phyloP scores from a whole-genome alignment of 2,113 vertebrate species.

The Chloroceryle aenea region DNA sequence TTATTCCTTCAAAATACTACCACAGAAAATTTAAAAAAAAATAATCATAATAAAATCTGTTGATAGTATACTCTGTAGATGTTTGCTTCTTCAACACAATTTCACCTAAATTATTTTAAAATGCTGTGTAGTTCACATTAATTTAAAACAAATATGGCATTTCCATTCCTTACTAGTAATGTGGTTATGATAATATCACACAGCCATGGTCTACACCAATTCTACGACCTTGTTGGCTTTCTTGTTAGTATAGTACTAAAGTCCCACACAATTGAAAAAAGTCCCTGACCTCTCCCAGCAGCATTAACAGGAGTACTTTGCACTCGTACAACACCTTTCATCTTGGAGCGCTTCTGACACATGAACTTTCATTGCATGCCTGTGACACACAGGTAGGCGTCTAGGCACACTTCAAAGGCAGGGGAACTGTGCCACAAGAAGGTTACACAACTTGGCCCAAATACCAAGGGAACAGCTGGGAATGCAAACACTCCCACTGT shows the following conservation, averaged over 20 bases:
- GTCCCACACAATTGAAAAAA: neutral
- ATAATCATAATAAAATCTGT: neutral
- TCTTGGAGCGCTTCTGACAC: neutral
- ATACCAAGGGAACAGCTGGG: constrained; percentile 20
- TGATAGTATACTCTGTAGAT: neutral
- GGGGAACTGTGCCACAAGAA: neutral
- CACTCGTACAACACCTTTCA: constrained; percentile 9
- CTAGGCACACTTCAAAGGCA: constrained; percentile 41
- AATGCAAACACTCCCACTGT: constrained; percentile 28
- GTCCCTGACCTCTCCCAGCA: constrained; percentile 11
- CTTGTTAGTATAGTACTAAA: neutral
- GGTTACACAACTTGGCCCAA: constrained; percentile 55
- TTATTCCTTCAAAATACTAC: neutral
- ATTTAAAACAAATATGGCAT: neutral
- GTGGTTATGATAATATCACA: neutral
- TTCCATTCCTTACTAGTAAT: neutral
- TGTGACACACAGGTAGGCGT: neutral
- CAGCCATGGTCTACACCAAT: neutral
- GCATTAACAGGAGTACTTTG: constrained; percentile 18
- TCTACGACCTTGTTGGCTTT: neutral
- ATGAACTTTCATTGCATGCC: neutral
- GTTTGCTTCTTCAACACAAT: neutral
- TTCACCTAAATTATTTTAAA: neutral
- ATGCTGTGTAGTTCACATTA: neutral
- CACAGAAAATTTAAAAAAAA: neutral